phyloP scores from a whole-genome alignment of 2,888 invertebrate genomes.

The Stramonita haemastoma region DNA sequence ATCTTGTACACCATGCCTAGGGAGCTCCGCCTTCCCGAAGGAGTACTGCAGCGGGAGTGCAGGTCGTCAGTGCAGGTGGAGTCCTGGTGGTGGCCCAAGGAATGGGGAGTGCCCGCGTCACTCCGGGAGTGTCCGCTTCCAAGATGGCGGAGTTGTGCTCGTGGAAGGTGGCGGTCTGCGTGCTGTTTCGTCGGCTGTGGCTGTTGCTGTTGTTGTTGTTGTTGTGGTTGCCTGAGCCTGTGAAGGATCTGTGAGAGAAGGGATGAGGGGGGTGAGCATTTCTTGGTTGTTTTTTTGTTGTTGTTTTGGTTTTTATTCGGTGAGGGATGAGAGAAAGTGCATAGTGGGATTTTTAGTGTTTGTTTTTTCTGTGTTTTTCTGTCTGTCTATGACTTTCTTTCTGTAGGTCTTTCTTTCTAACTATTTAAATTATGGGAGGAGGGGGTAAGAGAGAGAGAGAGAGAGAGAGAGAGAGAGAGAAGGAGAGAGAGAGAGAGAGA shows the following conservation, averaged over 20 bases:
- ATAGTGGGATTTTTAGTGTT: too few species aligned
- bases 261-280: too few species aligned
- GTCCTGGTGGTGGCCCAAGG: neutral
- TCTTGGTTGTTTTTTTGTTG: too few species aligned
- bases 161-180: neutral
- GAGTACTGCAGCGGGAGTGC: neutral
- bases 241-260: neutral
- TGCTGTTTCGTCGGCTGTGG: neutral
- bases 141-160: neutral
- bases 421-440: too few species aligned
- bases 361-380: too few species aligned
- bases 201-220: neutral
- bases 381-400: too few species aligned
- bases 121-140: neutral
- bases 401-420: too few species aligned
- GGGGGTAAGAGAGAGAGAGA: neutral
- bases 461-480: neutral
- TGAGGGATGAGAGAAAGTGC: neutral
- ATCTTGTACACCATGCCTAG: constrained; percentile 29
- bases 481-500: too few species aligned
- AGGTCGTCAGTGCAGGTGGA: neutral
- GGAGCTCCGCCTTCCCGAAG: neutral
- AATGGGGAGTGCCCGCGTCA: neutral
- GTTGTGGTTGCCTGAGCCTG: neutral
- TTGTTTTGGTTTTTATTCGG: too few species aligned